Evolutionary conservation across 2,113 vertebrate species (phyloP).

Genomic region (Rhinogobius similis): DNA sequence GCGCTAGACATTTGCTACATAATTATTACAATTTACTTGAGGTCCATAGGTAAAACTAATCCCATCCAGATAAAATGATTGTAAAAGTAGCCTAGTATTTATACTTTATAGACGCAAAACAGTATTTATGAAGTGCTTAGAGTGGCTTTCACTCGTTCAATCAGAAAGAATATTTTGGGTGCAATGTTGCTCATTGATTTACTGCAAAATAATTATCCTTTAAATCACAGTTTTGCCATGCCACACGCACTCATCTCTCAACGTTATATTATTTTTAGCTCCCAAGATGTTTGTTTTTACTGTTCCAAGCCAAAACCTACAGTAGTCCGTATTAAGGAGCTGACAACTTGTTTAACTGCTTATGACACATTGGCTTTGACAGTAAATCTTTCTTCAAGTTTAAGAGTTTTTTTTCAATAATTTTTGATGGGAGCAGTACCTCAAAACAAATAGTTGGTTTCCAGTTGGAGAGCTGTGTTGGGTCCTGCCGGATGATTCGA

Average conservation of each 20-base stretch:
- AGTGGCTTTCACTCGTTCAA: no score
- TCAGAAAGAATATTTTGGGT: no score
- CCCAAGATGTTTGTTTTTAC: not conserved
- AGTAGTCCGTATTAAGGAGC: conserved; percentile 23
- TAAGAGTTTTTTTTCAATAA: conserved; percentile 30
- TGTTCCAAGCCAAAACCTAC: conserved; percentile 14
- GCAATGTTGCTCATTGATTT: not conserved
- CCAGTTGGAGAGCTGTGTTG: conserved; percentile 56
- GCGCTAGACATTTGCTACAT: no score
- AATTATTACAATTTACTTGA: no score
- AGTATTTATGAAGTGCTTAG: no score
- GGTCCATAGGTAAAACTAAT: no score
- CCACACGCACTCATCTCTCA: not conserved
- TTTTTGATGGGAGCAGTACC: conserved; percentile 20
- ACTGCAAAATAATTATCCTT: not conserved
- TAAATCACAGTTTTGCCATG: not conserved
- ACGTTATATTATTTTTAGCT: conserved; percentile 4
- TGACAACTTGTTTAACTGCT: conserved; percentile 37
- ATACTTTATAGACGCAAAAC: no score
- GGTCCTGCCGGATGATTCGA: conserved; percentile 65
- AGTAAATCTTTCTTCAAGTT: conserved; percentile 50
- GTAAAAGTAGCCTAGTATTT: no score
- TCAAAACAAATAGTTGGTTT: conserved; percentile 59
- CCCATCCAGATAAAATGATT: no score
- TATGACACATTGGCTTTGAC: conserved; percentile 51